A percentile compares a stretch with the other conserved stretches of the same genome.
Conservation (phyloP, 1,140 invertebrate species). For the Lordiphosa clarofinis region DNA sequence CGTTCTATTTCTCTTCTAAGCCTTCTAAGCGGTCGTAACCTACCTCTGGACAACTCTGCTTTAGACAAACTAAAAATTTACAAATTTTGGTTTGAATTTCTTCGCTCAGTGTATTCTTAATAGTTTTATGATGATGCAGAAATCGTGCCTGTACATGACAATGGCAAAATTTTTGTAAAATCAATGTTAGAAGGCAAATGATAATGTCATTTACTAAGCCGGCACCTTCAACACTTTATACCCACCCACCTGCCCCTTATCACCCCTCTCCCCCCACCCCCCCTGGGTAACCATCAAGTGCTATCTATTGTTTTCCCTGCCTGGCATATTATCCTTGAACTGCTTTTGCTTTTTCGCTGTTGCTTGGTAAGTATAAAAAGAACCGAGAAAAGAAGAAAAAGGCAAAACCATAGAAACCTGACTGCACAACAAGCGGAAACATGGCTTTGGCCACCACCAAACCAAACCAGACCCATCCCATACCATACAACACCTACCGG, state of each 20-base stretch:
- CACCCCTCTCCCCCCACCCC: not conserved
- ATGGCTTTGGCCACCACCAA: slow-evolving; percentile 24
- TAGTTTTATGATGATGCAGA: slow-evolving; percentile 72
- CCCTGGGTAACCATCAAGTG: slow-evolving; percentile 10
- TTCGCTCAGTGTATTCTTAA: slow-evolving; percentile 36
- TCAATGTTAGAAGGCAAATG: slow-evolving; percentile 56
- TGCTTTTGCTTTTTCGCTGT: slow-evolving; percentile 46
- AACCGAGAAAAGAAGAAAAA: slow-evolving; percentile 15
- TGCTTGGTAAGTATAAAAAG: slow-evolving; percentile 21
- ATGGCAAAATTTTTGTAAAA: slow-evolving; percentile 35
- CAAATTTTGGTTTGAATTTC: no score
- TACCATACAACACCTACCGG: not conserved
- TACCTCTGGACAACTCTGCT: no score
- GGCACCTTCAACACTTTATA: slow-evolving; percentile 9
- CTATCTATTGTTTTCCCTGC: slow-evolving; percentile 54
- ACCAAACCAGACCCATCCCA: not conserved
- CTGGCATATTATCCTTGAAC: slow-evolving; percentile 67
- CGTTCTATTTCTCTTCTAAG: no score
- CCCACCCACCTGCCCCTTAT: not conserved
- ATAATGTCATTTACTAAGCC: slow-evolving; percentile 66
- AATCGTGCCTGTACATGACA: slow-evolving; percentile 50
- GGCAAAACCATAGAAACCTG: slow-evolving; percentile 67
- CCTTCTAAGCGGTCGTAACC: no score
- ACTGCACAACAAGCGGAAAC: slow-evolving; percentile 67
- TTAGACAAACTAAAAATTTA: no score